These are phyloP conservation scores for Samia ricini DNA, from an alignment of 1,140 invertebrate genomes.

Conservation along the genomic window DNA sequence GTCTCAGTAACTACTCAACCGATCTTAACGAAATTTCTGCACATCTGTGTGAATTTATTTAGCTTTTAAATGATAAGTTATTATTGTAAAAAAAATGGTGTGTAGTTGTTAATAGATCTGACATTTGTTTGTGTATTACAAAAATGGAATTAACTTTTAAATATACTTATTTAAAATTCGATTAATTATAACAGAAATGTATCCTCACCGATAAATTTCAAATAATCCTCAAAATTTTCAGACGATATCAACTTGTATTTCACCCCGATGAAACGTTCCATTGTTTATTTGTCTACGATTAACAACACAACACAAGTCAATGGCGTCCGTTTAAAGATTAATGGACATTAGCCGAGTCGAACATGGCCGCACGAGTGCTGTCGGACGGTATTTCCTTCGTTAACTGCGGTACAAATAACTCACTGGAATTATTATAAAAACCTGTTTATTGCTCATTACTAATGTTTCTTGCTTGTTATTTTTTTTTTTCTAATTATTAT, in stretches of 20 bases:
- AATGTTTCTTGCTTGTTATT: too few species aligned
- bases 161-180: too few species aligned
- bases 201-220: slow-evolving; percentile 53
- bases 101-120: too few species aligned
- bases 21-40: too few species aligned
- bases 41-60: too few species aligned
- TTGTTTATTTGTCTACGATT: slow-evolving; percentile 12
- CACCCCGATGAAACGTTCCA: slow-evolving; percentile 44
- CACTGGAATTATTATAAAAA: too few species aligned
- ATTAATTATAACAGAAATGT: background rate
- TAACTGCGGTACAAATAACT: background rate
- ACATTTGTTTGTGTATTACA: background rate
- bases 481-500: too few species aligned
- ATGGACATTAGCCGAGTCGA: background rate
- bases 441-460: too few species aligned
- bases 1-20: too few species aligned
- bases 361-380: background rate
- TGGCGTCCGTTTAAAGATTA: background rate
- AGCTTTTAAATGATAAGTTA: too few species aligned
- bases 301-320: background rate
- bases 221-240: slow-evolving; percentile 56
- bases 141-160: too few species aligned
- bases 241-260: slow-evolving; percentile 57
- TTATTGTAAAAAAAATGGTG: too few species aligned
- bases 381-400: background rate